Evolutionary conservation across 2,113 vertebrate genomes (phyloP).

Genomic region (Todiramphus chloris): DNA sequence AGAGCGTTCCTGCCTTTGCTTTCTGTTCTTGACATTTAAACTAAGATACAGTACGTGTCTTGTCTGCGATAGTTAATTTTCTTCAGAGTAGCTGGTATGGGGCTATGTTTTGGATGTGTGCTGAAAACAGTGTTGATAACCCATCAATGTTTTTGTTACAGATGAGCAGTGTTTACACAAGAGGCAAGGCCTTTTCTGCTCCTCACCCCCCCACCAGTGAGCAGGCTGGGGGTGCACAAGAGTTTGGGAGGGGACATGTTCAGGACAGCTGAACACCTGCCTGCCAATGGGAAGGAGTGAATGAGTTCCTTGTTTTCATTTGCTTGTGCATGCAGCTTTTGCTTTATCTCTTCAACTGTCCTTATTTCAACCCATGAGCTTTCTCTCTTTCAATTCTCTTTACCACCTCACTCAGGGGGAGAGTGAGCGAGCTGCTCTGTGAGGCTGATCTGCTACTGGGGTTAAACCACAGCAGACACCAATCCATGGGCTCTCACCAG

Average conservation of each 20-base stretch:
- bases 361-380: not conserved
- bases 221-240: not conserved
- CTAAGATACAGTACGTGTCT: not conserved
- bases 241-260: not conserved
- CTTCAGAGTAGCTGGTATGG: not conserved
- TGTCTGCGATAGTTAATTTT: not conserved
- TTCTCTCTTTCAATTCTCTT: not conserved
- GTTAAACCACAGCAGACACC: not conserved
- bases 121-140: not conserved
- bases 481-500: not conserved
- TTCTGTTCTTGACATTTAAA: not conserved
- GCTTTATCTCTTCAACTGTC: not conserved
- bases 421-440: not conserved
- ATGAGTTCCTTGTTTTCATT: not conserved
- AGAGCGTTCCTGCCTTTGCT: not conserved
- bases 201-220: not conserved
- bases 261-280: not conserved
- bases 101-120: not conserved
- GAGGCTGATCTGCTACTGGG: not conserved
- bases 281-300: not conserved
- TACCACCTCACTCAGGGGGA: too few relatives aligned
- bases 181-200: not conserved
- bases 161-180: not conserved
- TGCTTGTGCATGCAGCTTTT: fast-evolving
- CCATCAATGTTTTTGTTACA: not conserved